Percentiles rank a stretch among this genome's conserved stretches.
These are phyloP conservation scores for Psilopogon haemacephalus DNA, from an alignment of 2,113 vertebrate species.

Conservation along the genomic window DNA sequence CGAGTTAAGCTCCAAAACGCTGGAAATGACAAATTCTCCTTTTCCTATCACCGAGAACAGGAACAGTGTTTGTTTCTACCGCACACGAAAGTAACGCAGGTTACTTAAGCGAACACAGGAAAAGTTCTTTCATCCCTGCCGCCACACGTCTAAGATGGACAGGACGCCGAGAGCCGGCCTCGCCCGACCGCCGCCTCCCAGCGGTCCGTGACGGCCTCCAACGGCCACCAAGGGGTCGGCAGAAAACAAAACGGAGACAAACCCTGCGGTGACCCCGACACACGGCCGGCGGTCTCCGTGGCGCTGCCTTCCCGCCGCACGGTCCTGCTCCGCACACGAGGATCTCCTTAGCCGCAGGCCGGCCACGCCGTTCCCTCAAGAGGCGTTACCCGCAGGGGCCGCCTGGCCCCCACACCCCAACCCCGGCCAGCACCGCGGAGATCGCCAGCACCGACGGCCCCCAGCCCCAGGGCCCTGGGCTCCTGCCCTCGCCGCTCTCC, in stretches of 20 bases:
- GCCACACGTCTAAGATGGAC: too few species aligned
- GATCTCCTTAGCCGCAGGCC: background rate
- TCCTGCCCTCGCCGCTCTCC: background rate
- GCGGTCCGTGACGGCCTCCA: background rate
- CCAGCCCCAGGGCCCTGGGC: accelerated
- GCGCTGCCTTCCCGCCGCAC: background rate
- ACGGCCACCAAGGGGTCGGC: background rate
- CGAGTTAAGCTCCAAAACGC: background rate
- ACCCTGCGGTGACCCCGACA: accelerated
- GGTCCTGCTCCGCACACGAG: background rate
- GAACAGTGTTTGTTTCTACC: accelerated
- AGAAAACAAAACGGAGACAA: background rate
- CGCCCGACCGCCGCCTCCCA: background rate
- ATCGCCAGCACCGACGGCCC: background rate
- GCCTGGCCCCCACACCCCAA: background rate
- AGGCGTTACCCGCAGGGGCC: too few species aligned
- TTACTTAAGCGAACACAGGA: accelerated
- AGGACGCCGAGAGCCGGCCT: background rate
- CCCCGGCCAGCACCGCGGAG: background rate
- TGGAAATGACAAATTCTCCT: background rate
- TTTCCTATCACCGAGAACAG: background rate
- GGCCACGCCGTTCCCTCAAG: background rate
- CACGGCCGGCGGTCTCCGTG: background rate
- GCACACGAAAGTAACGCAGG: accelerated
- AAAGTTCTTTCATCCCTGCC: too few species aligned